A percentile compares a stretch with the other conserved stretches of the same genome.
Evolutionary conservation across 2,888 invertebrate species (phyloP).

Genomic region (Pseudococcus jackbeardsleyi): DNA sequence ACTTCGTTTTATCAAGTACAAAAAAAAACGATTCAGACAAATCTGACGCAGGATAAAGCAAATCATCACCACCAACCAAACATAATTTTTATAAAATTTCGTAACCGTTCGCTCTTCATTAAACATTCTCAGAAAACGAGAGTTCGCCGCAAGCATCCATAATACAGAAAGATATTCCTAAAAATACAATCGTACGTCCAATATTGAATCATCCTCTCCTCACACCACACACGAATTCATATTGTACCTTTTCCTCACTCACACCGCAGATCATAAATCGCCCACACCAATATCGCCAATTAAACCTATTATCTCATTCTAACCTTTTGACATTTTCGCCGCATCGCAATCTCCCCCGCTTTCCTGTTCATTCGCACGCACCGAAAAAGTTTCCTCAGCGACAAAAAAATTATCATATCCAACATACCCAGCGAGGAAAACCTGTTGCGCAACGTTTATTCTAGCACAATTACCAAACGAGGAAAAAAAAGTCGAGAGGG

Average conservation of each 20-base stretch:
- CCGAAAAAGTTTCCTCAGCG: neutral
- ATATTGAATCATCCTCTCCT: neutral
- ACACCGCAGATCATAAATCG: neutral
- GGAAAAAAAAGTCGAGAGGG: neutral
- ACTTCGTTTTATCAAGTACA: too few species aligned
- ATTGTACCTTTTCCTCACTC: neutral
- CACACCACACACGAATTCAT: too few species aligned
- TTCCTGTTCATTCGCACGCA: neutral
- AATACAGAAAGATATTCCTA: too few species aligned
- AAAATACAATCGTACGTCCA: neutral
- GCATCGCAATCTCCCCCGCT: neutral
- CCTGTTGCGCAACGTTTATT: neutral
- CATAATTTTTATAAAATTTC: too few species aligned
- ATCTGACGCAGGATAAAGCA: too few species aligned
- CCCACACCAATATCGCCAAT: neutral
- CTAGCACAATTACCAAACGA: neutral
- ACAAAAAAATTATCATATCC: neutral
- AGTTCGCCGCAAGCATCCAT: too few species aligned
- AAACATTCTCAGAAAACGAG: too few species aligned
- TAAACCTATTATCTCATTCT: conserved; percentile 12
- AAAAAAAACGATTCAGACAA: too few species aligned
- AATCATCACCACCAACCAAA: too few species aligned
- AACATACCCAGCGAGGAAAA: neutral
- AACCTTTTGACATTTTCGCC: conserved; percentile 24
- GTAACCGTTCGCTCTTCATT: too few species aligned